These are phyloP conservation scores for Podilymbus podiceps DNA, from an alignment of 2,113 vertebrate species.

Conservation along the genomic window DNA sequence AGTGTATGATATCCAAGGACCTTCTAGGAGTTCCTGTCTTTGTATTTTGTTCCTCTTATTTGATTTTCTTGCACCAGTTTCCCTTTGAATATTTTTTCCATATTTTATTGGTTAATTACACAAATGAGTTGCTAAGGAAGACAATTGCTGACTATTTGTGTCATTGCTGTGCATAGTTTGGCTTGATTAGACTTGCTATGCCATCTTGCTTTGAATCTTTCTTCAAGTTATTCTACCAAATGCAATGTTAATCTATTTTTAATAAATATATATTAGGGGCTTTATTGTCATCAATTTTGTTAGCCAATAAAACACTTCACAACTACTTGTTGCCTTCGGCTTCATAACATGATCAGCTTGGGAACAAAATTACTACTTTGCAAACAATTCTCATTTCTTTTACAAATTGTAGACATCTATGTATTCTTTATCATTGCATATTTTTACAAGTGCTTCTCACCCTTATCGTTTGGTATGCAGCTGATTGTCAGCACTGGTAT, in stretches of 20 bases:
- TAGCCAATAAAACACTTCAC: not conserved
- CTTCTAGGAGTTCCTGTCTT: not conserved
- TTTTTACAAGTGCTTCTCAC: not conserved
- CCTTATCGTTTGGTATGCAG: rapidly evolving
- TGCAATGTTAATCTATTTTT: not conserved
- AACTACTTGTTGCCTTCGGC: not conserved
- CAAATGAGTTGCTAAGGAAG: not conserved
- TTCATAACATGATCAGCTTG: not conserved
- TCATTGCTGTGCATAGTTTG: not conserved
- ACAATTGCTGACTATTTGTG: not conserved
- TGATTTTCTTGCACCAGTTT: not conserved
- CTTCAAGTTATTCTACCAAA: not conserved
- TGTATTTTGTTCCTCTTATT: not conserved
- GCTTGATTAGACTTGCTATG: not conserved
- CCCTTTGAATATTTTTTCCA: not conserved
- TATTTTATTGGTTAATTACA: not conserved
- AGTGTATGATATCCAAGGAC: not conserved
- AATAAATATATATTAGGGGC: not conserved
- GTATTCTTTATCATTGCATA: not conserved
- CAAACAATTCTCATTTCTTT: not conserved
- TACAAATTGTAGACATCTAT: not conserved
- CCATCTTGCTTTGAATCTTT: not conserved
- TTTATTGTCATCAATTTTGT: not conserved
- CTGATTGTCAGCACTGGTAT: not conserved
- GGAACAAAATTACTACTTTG: not conserved